These are phyloP conservation scores for Oeneis ivallda DNA, from an alignment of 2,888 invertebrate species.

Conservation along the genomic window DNA sequence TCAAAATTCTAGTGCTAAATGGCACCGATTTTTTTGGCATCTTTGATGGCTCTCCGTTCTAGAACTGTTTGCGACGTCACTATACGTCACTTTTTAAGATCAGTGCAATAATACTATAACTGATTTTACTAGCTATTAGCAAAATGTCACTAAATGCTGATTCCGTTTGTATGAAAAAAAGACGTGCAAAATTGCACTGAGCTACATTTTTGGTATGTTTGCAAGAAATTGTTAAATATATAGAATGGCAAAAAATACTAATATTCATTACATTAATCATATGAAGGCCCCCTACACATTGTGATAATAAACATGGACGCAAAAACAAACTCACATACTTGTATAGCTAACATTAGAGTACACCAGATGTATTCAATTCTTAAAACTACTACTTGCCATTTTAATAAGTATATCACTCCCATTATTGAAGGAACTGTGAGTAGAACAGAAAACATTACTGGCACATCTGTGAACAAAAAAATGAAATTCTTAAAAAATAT, in stretches of 20 bases:
- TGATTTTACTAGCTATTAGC: no score
- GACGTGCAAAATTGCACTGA: no score
- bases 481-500: background rate
- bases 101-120: no score
- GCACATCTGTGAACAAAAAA: conserved; percentile 82
- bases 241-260: conserved; percentile 2
- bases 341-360: conserved; percentile 91
- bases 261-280: conserved; percentile 61
- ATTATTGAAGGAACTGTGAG: conserved; percentile 92
- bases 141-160: no score
- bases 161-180: no score
- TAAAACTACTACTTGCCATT: conserved; percentile 93
- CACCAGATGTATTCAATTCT: conserved; percentile 94
- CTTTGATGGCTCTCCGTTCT: no score
- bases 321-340: conserved; percentile 90
- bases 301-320: conserved; percentile 87
- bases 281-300: conserved; percentile 83
- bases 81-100: no score
- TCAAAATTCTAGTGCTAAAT: no score
- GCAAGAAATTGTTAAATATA: no score
- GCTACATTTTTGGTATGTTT: no score
- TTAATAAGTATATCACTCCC: conserved; percentile 91
- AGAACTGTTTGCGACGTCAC: no score
- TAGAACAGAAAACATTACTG: conserved; percentile 90
- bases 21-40: no score